Percentiles rank a stretch among this genome's conserved stretches.
These are phyloP conservation scores for Procapra przewalskii DNA, from an alignment of 2,113 vertebrate species.

Conservation along the genomic window DNA sequence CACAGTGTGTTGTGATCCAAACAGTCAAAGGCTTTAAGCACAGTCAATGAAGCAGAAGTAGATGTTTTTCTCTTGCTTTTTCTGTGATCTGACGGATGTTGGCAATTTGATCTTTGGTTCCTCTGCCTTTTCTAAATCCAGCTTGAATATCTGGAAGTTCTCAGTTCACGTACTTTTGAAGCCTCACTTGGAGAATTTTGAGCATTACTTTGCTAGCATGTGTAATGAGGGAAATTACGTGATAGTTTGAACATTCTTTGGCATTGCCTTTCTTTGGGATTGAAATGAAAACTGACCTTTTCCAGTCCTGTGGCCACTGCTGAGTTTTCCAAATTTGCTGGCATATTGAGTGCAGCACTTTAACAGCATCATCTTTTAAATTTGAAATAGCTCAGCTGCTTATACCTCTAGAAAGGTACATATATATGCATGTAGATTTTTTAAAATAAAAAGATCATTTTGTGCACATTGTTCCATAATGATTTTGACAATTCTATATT, in stretches of 20 bases:
- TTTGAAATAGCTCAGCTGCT: background rate
- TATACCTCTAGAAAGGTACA: background rate
- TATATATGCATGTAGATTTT: background rate
- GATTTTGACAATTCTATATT: background rate
- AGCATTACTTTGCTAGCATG: background rate
- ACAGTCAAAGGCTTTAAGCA: background rate
- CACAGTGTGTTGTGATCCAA: background rate
- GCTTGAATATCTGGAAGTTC: background rate
- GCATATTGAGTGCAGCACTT: background rate
- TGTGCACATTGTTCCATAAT: background rate
- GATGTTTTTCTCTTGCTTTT: background rate
- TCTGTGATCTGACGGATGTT: accelerated
- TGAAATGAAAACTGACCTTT: background rate
- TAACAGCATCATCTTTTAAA: background rate
- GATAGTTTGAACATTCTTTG: background rate
- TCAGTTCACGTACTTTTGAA: background rate
- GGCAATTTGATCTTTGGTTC: background rate
- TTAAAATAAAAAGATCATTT: background rate
- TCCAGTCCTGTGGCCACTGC: background rate
- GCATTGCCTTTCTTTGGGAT: background rate
- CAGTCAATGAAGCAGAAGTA: background rate
- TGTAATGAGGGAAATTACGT: background rate
- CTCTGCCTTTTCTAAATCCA: background rate
- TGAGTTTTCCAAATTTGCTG: background rate
- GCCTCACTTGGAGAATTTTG: background rate